Evolutionary conservation across 2,888 invertebrate genomes (phyloP).

Genomic region (Sthenelais limicola): DNA sequence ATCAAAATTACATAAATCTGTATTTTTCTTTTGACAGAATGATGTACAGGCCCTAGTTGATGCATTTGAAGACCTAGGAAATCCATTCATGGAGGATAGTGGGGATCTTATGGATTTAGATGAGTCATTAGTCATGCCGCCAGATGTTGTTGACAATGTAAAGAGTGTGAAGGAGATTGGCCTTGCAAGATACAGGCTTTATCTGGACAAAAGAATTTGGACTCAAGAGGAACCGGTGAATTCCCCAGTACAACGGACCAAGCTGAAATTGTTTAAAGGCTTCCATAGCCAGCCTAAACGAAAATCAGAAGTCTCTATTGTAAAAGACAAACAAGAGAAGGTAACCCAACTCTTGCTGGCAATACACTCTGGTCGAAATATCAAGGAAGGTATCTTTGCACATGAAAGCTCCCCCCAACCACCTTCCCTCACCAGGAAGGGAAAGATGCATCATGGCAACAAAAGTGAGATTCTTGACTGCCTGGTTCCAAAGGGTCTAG

Average conservation of each 20-base stretch:
- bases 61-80: constrained; percentile 43
- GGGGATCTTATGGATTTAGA: constrained; percentile 25
- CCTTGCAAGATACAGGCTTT: not conserved
- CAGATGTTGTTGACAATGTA: constrained; percentile 26
- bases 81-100: constrained; percentile 43
- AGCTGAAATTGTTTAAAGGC: not conserved
- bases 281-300: not conserved
- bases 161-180: constrained; percentile 9
- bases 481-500: not conserved
- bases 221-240: not conserved
- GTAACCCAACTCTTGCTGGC: too few species aligned
- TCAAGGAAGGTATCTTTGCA: not conserved
- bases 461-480: constrained; percentile 6
- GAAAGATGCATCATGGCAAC: not conserved
- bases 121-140: constrained; percentile 17
- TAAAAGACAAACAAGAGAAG: not conserved
- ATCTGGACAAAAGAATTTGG: constrained; percentile 4
- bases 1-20: not conserved
- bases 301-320: not conserved
- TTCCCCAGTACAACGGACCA: constrained; percentile 6
- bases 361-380: too few species aligned
- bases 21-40: constrained; percentile 19
- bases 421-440: not conserved
- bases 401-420: constrained; percentile 6
- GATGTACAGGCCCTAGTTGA: constrained; percentile 43